These are phyloP conservation scores for Xyliphius kryptos DNA, from an alignment of 2,113 vertebrate genomes.

Conservation along the genomic window DNA sequence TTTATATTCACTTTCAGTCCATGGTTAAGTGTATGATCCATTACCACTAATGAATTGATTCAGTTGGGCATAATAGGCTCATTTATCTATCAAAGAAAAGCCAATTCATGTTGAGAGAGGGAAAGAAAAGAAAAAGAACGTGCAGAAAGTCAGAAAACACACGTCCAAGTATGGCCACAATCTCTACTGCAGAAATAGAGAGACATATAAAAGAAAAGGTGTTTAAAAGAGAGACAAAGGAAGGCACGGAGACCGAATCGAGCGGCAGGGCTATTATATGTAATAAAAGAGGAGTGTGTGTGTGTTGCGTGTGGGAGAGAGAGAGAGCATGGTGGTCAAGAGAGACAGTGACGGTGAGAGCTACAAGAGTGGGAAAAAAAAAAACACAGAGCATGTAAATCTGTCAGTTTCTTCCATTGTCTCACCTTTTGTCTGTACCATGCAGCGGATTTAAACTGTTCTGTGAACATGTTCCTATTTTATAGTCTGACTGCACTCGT, in stretches of 20 bases:
- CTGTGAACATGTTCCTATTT: no score
- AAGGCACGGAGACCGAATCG: slow-evolving; percentile 8
- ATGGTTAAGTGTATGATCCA: slow-evolving; percentile 37
- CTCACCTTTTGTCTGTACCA: slow-evolving; percentile 24
- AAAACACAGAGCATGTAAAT: not conserved
- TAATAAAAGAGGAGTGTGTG: slow-evolving; percentile 11
- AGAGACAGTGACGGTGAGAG: not conserved
- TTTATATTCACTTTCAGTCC: slow-evolving; percentile 13
- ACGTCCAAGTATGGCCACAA: not conserved
- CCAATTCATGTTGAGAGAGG: not conserved
- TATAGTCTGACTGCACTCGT: no score
- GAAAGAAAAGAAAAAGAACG: not conserved
- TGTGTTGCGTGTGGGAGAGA: not conserved
- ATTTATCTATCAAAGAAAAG: slow-evolving; percentile 39
- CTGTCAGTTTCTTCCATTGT: no score
- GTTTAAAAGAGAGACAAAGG: slow-evolving; percentile 23
- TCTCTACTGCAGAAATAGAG: not conserved
- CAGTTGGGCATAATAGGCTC: slow-evolving; percentile 37
- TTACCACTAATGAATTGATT: slow-evolving; percentile 40
- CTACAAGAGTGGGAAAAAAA: not conserved
- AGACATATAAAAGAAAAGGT: slow-evolving; percentile 13
- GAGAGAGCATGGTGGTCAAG: slow-evolving; percentile 1
- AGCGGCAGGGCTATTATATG: slow-evolving; percentile 16
- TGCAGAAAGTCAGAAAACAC: no score
- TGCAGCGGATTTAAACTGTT: not conserved